Percentiles rank a stretch among this genome's conserved stretches.
phyloP scores from a whole-genome alignment of 2,888 invertebrate genomes.

The Stenolophus ochropezus region DNA sequence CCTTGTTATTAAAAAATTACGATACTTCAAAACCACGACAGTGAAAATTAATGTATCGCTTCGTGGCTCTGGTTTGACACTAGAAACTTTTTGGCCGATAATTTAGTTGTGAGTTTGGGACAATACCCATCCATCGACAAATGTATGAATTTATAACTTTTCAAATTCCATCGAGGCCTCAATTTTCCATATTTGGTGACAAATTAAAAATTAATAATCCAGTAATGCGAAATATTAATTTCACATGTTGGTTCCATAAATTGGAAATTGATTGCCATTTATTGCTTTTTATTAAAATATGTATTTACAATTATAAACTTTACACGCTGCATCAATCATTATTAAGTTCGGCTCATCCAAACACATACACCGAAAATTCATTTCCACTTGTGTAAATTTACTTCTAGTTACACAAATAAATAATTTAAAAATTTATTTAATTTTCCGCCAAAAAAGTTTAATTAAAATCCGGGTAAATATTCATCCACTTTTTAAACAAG shows the following conservation, averaged over 20 bases:
- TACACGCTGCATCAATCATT: neutral
- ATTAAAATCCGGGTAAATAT: constrained; percentile 36
- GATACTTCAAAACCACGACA: constrained; percentile 28
- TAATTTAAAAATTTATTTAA: constrained; percentile 41
- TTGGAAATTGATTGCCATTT: neutral
- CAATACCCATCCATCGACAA: neutral
- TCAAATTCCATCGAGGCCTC: neutral
- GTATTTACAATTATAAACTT: neutral
- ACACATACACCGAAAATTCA: neutral
- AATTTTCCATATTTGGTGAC: constrained; percentile 1
- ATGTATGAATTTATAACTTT: neutral
- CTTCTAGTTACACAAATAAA: constrained; percentile 1
- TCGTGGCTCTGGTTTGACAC: constrained; percentile 7
- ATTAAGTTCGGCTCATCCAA: neutral
- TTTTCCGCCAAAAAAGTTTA: constrained; percentile 41
- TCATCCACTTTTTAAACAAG: constrained; percentile 25
- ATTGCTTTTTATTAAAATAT: constrained; percentile 15
- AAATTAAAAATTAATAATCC: constrained; percentile 11
- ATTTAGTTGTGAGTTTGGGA: neutral
- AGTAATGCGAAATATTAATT: neutral
- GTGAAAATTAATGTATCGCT: constrained; percentile 33
- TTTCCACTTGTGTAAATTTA: constrained; percentile 36
- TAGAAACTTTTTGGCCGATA: neutral
- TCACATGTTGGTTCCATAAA: constrained; percentile 11
- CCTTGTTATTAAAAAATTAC: constrained; percentile 31